Evolutionary conservation across 2,113 vertebrate genomes (phyloP), one percentile per base, ranked within the genome.

Genomic region (Capricornis sumatraensis): DNA sequence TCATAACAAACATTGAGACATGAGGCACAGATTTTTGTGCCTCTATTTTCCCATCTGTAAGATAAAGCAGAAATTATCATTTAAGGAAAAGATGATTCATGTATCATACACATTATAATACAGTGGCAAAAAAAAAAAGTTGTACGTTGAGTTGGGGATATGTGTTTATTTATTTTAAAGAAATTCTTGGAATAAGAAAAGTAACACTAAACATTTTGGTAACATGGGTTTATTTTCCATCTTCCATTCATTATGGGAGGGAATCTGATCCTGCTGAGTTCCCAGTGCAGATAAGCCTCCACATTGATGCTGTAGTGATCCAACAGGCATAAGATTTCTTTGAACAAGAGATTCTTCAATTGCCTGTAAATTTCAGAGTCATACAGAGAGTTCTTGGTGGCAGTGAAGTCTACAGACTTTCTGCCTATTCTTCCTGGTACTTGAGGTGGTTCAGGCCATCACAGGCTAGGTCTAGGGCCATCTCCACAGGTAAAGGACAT

Each of bases 1-100:
- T 64, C n/a, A 67, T 79, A 93, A 95, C 93, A 91, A 97, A 98
- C 52, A 96, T 1, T 71, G 89, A 89, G 45, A 91, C n/a, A 62
- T n/a, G 88, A 94, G 57, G 96, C 45, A 30, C 15, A 62, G 23
- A 82, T 95, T 81, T 87, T 91, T 81, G 62, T 88, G 85, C 57
- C 71, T 96, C 28, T 76, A 33, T 74, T 83, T 97, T 16, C 52
- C 85, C 91, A 93, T 93, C 60, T 97, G 89, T 93, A 94, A 94
- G 92, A 53, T 86, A 81, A 58, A 86, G 71, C 28, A 81, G 40
- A 90, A 58, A 90, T 40, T 28, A 28, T 25, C n/a, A 74, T 30
- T 84, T 43, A 67, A 93, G 67, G 45, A 36, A 87, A 95, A 79
- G 40, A 57, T 62, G 57, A 81, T n/a, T n/a, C 58, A 25, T 30